Percentiles rank a stretch among this genome's conserved stretches.
Evolutionary conservation across 2,113 vertebrate genomes (phyloP).

Genomic region (Fulica atra): DNA sequence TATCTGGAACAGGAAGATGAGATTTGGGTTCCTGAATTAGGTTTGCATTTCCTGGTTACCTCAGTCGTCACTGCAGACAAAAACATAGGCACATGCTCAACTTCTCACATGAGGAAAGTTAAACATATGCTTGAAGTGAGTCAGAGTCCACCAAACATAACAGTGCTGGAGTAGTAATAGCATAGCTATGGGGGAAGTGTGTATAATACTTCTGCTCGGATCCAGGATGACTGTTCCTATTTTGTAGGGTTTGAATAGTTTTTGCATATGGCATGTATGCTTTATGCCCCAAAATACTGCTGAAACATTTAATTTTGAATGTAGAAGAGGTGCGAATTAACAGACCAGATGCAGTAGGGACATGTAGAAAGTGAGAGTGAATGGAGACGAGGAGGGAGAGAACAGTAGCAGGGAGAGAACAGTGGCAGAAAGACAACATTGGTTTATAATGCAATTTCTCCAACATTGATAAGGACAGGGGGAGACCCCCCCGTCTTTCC

Average conservation of each 20-base stretch:
- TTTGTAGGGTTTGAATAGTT: neutral
- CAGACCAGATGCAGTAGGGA: neutral
- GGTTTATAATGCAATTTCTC: slow-evolving; percentile 16
- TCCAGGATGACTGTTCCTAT: slow-evolving; percentile 43
- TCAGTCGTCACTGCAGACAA: neutral
- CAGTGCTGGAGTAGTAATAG: slow-evolving; percentile 25
- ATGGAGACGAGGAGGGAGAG: neutral
- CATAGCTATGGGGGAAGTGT: slow-evolving; percentile 32
- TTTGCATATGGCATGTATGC: neutral
- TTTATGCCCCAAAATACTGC: slow-evolving; percentile 14
- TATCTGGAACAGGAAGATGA: neutral
- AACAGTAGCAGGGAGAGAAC: neutral
- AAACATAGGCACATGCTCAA: slow-evolving; percentile 22
- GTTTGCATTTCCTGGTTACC: slow-evolving; percentile 16
- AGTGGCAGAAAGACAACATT: neutral
- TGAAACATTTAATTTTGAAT: neutral
- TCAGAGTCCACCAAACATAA: slow-evolving; percentile 11
- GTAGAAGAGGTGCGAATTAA: neutral
- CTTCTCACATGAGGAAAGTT: slow-evolving; percentile 18
- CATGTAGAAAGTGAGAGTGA: neutral
- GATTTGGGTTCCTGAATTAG: slow-evolving; percentile 20
- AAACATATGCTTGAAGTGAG: slow-evolving; percentile 39
- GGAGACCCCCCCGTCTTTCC: slow-evolving; percentile 79
- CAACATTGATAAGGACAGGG: slow-evolving; percentile 75
- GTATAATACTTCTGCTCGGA: slow-evolving; percentile 45